Percentiles rank a stretch among this genome's conserved stretches.
phyloP scores from a whole-genome alignment of 1,140 invertebrate species.

The Musca domestica region DNA sequence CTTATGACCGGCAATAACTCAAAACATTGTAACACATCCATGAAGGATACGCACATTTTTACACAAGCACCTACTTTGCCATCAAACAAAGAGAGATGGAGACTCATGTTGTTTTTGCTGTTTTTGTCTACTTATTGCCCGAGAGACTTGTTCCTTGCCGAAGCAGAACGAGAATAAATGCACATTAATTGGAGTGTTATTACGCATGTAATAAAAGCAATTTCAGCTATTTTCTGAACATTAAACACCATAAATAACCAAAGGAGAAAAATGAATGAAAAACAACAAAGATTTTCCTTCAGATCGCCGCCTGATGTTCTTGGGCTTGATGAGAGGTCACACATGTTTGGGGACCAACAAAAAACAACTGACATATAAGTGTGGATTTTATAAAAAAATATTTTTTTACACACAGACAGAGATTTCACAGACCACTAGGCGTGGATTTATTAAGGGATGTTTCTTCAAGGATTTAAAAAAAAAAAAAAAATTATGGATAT shows the following conservation, averaged over 20 bases:
- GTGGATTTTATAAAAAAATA: too few species aligned
- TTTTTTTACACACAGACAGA: too few species aligned
- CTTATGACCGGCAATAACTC: constrained; percentile 12
- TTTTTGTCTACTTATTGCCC: background rate
- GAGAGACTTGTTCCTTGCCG: background rate
- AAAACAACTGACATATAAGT: too few species aligned
- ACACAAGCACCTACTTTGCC: background rate
- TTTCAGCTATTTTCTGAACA: constrained; percentile 52
- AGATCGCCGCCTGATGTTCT: too few species aligned
- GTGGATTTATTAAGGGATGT: too few species aligned
- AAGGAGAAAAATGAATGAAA: background rate
- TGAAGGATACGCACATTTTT: background rate
- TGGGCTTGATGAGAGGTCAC: too few species aligned
- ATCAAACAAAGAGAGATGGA: too few species aligned
- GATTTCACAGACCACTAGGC: too few species aligned
- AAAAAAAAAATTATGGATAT: too few species aligned
- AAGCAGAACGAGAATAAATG: constrained; percentile 11
- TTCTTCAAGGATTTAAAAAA: too few species aligned
- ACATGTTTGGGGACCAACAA: too few species aligned
- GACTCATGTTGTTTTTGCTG: background rate
- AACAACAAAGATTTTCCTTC: background rate
- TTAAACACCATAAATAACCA: constrained; percentile 48
- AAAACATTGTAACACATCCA: background rate
- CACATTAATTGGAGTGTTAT: constrained; percentile 50
- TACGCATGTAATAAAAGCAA: constrained; percentile 52